Evolutionary conservation across 2,888 invertebrate genomes (phyloP), one percentile per base, ranked within the genome.

Genomic region (Acrocyrtus sp.): DNA sequence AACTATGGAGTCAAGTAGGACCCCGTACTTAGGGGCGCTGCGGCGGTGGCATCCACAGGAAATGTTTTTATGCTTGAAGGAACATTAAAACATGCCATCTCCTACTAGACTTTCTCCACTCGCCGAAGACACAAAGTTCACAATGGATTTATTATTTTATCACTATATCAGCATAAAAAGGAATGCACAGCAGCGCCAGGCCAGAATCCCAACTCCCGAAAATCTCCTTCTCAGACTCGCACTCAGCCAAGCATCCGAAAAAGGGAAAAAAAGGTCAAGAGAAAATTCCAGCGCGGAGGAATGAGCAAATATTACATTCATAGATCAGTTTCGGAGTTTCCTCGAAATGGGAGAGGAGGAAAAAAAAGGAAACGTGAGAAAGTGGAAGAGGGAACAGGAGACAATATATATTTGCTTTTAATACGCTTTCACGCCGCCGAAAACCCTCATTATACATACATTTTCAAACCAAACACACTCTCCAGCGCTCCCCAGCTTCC

Each of bases 371-470:
- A 54, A 54, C 29, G 39, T 17, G 29, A 54, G 15, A 5, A 1
- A 39, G 26, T 24, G 39, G 17, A 19, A 39, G 39, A 6, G 6
- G 2, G 22, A 22, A 29, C 17, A 51, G n/a, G 45, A 4, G 47
- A 47, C 39, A 62, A 5, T 56, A 57, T 66, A 48, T 66, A 58
- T 67, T 58, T 67, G 43, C 27, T 51, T 66, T 58, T 58, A 67
- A 58, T 67, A 58, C 58, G 67, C 41, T 67, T 67, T 67, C 58
- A 43, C 67, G 17, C 67, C 51, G n/a, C n/a, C n/a, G n/a, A n/a
- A n/a, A n/a, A n/a, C n/a, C n/a, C 58, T 58, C 67, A 67, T 51
- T 67, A 67, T 51, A 58, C 67, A n/a, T n/a, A n/a, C n/a, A n/a
- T 67, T 48, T 66, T 29, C 67, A 58, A 58, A 58, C 43, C 67